Evolutionary conservation across 2,797 vertebrate genomes (phyloP), one percentile per base, ranked within the genome.

Genomic region (Babyrousa celebensis): DNA sequence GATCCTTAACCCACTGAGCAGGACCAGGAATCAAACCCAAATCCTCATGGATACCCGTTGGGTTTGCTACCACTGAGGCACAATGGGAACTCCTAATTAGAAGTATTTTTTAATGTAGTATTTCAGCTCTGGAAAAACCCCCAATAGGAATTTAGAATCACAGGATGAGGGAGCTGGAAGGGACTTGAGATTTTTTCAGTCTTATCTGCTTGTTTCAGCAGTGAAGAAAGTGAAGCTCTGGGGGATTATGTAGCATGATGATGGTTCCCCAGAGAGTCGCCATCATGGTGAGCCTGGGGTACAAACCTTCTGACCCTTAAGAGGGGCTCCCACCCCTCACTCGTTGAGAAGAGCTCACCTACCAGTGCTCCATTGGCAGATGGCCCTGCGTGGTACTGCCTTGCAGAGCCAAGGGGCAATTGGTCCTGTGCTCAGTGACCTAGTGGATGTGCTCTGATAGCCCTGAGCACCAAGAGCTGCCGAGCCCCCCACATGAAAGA

Each of bases 281-380:
- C 8, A 6, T 48, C 68, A 16, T 52, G 12, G 2, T 4, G n/a
- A 74, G 11, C 48, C 23, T n/a, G 91, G 27, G 18, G 16, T 40
- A 5, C 3, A 16, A 58, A 32, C n/a, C 9, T 79, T 63, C 68
- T 27, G 65, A 29, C 17, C 32, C 23, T 4, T 0, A 5, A 23
- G 12, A 4, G 11, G 16, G 62, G n/a, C 15, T 52, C 16, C 14
- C 8, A 8, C 6, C 4, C n/a, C 54, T 78, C 21, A 16, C 29
- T 27, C 3, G 11, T 5, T 48, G 43, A 48, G 43, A 48, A 48
- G n/a, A 36, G 36, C 36, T 54, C 56, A 1, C 77, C 12, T 12
- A 3, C 9, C 4, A 2, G 48, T 0, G 5, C 0, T 15, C 32
- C 36, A 2, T 14, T 5, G 20, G 54, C 67, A 27, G 5, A 54